Evolutionary conservation across 1,140 invertebrate species (phyloP), one percentile per base, ranked within the genome.

Genomic region (Meteorus sp.): DNA sequence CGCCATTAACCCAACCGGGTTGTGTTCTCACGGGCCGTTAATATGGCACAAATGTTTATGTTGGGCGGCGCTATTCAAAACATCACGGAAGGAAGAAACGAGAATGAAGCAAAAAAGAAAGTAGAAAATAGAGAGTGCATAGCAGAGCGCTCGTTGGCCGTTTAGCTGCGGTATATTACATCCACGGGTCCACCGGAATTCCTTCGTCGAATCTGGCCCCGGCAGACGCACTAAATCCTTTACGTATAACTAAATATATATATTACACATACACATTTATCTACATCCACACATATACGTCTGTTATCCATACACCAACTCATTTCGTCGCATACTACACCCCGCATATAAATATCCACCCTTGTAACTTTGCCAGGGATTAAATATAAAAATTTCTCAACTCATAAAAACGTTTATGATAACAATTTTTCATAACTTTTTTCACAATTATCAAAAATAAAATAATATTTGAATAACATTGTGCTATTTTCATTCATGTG

Each of bases 31-130:
- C 56, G 47, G 56, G 41, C 48, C 48, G 56, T 59, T 59, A 59
- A 59, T 59, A 59, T 50, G 27, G 50, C 31, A 27, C 56, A 29
- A 59, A 59, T 59, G 56, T 59, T 59, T 59, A 59, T 51, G 56
- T 47, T 22, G 35, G 50, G 47, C 50, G 29, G 37, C 37, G 56
- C 48, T 59, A 51, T 59, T 59, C 52, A 59, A 59, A 59, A 59
- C 33, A 37, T 48, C 56, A 37, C 47, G 56, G 50, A 52, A 52
- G 50, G 50, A 52, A 50, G 31, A 20, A 35, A 52, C 35, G 27
- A 31, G 17, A 27, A 52, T 31, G 31, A 20, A 35, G 37, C 35
- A 31, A 31, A 17, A 27, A 11, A 33, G 50, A 31, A 11, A 39
- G 13, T 20, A 35, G 45, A 19, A 15, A 31, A 17, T 17, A 20